Percentiles rank a stretch among this genome's conserved stretches.
Conservation (phyloP, 2,113 vertebrate species). For the Aramus guarauna region DNA sequence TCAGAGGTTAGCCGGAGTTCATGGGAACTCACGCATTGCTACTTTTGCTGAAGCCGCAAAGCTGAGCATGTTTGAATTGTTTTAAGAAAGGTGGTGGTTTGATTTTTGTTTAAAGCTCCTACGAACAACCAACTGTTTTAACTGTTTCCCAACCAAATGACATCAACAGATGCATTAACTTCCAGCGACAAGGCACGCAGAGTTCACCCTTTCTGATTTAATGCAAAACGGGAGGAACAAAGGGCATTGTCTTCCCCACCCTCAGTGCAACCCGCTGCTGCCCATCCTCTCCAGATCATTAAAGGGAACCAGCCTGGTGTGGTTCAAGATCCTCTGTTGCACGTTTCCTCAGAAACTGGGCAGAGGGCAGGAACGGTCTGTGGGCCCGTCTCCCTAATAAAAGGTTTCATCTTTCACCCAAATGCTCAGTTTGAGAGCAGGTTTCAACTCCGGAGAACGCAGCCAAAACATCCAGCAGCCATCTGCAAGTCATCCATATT, state of each 20-base stretch:
- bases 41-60: slow-evolving; percentile 30
- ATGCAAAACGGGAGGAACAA: rapidly evolving
- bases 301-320: background rate
- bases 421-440: background rate
- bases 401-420: background rate
- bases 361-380: background rate
- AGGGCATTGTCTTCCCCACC: background rate
- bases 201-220: background rate
- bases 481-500: background rate
- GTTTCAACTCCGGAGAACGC: background rate
- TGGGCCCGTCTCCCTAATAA: background rate
- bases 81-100: background rate
- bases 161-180: background rate
- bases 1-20: slow-evolving; percentile 55
- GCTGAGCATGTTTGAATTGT: background rate
- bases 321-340: background rate
- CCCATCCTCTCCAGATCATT: background rate
- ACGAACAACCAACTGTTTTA: background rate
- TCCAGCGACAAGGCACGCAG: background rate
- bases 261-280: background rate
- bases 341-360: background rate
- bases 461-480: background rate
- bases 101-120: background rate
- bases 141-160: background rate
- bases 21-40: slow-evolving; percentile 10